A percentile compares a stretch with the other conserved stretches of the same genome.
These are phyloP conservation scores for Halyomorpha halys DNA, from an alignment of 1,140 invertebrate genomes.

Conservation along the genomic window DNA sequence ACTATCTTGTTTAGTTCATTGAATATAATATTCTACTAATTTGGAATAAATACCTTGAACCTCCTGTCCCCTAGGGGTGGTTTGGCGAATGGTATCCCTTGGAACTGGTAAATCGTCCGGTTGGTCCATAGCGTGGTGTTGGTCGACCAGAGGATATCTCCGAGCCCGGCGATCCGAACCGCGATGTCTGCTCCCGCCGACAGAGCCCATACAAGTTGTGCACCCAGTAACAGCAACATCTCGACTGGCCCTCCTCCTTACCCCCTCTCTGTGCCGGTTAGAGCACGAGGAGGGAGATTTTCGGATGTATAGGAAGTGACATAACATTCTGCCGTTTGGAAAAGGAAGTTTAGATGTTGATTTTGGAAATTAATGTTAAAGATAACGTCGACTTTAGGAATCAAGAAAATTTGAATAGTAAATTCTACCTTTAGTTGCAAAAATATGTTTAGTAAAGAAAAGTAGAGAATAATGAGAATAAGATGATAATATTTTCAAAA, in stretches of 20 bases:
- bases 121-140: constrained; percentile 26
- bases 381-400: too few species aligned
- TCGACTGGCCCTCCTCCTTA: neutral
- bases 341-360: too few species aligned
- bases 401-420: too few species aligned
- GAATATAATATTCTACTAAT: too few species aligned
- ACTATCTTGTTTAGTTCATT: too few species aligned
- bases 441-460: too few species aligned
- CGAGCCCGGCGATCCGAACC: constrained; percentile 15
- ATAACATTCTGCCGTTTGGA: too few species aligned
- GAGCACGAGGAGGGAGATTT: too few species aligned
- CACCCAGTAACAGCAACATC: constrained; percentile 2
- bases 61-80: constrained; percentile 36
- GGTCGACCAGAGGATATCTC: constrained; percentile 20
- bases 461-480: too few species aligned
- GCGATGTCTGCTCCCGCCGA: constrained; percentile 6
- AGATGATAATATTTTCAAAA: too few species aligned
- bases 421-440: too few species aligned
- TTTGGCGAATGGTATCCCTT: constrained; percentile 39
- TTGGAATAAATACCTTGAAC: constrained; percentile 35
- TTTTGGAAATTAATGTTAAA: too few species aligned
- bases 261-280: neutral
- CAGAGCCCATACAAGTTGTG: neutral
- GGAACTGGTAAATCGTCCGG: constrained; percentile 33
- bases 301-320: neutral